These are phyloP conservation scores for Amblyjoppa proteus DNA, from an alignment of 2,888 invertebrate genomes.

Conservation along the genomic window DNA sequence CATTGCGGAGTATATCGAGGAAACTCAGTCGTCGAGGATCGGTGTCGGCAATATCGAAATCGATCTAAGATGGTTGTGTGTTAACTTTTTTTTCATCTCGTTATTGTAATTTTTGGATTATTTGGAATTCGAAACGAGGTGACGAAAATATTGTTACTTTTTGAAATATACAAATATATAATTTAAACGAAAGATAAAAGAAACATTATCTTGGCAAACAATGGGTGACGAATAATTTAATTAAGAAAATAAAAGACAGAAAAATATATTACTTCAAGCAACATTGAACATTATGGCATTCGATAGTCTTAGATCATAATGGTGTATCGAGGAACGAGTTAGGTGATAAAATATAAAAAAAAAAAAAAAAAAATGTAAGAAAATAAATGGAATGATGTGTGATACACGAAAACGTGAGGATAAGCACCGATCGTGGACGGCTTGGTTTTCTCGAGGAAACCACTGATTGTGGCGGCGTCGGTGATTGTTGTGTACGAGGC, in stretches of 20 bases:
- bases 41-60: neutral
- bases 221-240: neutral
- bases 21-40: conserved; percentile 54
- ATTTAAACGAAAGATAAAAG: neutral
- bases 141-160: neutral
- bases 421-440: conserved; percentile 59
- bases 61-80: neutral
- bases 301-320: neutral
- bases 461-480: conserved; percentile 57
- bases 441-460: conserved; percentile 49
- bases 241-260: neutral
- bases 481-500: conserved; percentile 71
- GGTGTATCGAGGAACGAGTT: neutral
- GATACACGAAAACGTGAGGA: neutral
- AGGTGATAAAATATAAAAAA: neutral
- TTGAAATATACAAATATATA: neutral
- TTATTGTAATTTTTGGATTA: neutral
- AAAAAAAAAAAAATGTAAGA: neutral
- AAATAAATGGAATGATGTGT: neutral
- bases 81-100: neutral
- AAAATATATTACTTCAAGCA: neutral
- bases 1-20: conserved; percentile 41
- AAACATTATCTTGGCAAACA: neutral
- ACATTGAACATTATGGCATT: conserved; percentile 6
- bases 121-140: neutral